Evolutionary conservation across 2,888 invertebrate genomes (phyloP).

Genomic region (Dugesia japonica): DNA sequence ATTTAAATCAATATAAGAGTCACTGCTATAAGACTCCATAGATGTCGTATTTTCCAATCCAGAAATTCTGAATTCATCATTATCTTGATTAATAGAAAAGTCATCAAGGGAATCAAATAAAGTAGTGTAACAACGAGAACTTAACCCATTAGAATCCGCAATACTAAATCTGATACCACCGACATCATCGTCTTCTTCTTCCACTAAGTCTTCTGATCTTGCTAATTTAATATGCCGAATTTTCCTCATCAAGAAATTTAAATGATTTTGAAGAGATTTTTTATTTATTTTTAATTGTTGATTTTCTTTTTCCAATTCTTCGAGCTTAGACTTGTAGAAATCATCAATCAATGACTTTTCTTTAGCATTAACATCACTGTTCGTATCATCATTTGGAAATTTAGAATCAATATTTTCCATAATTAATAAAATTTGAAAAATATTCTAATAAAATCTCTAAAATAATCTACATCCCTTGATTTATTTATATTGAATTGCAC

Average conservation of each 20-base stretch:
- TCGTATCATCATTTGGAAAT: too few relatives aligned
- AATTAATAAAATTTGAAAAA: too few relatives aligned
- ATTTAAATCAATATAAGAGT: not conserved
- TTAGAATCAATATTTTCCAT: too few relatives aligned
- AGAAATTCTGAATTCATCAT: not conserved
- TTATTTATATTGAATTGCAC: not conserved
- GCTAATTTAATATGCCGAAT: not conserved
- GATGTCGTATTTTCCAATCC: not conserved
- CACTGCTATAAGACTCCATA: not conserved
- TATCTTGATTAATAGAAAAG: slow-evolving; percentile 5
- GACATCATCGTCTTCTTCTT: not conserved
- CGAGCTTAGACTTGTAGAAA: not conserved
- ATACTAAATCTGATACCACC: not conserved
- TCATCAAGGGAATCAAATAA: slow-evolving; percentile 1
- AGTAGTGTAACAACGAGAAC: slow-evolving; percentile 6
- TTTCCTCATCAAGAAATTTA: not conserved
- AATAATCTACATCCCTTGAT: not conserved
- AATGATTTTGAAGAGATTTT: slow-evolving; percentile 28
- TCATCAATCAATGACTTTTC: not conserved
- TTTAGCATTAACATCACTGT: not conserved
- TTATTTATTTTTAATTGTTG: slow-evolving; percentile 30
- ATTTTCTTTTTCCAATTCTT: slow-evolving; percentile 31
- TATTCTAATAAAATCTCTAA: too few relatives aligned
- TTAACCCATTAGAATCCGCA: not conserved
- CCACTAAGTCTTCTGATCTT: not conserved